Conservation (phyloP, 2,797 vertebrate species). For the Rhynchonycteris naso region DNA sequence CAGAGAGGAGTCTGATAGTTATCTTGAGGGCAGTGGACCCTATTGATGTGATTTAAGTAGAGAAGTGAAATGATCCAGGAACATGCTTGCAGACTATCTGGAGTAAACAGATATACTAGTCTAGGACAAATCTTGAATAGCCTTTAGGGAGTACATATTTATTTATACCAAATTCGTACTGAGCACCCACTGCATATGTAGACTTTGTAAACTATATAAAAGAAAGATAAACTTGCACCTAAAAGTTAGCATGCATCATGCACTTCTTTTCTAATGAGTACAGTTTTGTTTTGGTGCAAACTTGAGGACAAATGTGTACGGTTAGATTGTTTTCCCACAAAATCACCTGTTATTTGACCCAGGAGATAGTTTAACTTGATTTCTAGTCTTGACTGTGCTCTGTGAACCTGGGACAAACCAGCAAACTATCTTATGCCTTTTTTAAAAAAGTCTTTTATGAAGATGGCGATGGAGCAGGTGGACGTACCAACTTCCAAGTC, state of each 20-base stretch:
- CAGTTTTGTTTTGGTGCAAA: background rate
- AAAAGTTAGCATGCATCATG: background rate
- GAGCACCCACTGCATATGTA: background rate
- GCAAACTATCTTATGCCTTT: background rate
- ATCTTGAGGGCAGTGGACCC: background rate
- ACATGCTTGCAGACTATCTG: background rate
- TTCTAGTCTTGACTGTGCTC: background rate
- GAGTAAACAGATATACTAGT: background rate
- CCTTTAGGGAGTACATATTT: constrained; percentile 2
- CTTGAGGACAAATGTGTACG: background rate
- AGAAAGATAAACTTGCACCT: background rate
- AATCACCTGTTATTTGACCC: background rate
- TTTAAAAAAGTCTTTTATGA: no score
- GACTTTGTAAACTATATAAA: background rate
- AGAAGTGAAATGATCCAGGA: background rate
- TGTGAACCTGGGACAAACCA: background rate
- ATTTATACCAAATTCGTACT: background rate
- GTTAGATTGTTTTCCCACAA: background rate
- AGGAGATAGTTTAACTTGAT: background rate
- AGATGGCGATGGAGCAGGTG: no score
- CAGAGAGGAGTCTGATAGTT: background rate
- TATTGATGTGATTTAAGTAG: background rate
- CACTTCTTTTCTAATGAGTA: background rate
- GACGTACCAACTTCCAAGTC: no score
- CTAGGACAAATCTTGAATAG: background rate